Conservation (phyloP, 2,888 invertebrate species). For the Coenonympha arcania region DNA sequence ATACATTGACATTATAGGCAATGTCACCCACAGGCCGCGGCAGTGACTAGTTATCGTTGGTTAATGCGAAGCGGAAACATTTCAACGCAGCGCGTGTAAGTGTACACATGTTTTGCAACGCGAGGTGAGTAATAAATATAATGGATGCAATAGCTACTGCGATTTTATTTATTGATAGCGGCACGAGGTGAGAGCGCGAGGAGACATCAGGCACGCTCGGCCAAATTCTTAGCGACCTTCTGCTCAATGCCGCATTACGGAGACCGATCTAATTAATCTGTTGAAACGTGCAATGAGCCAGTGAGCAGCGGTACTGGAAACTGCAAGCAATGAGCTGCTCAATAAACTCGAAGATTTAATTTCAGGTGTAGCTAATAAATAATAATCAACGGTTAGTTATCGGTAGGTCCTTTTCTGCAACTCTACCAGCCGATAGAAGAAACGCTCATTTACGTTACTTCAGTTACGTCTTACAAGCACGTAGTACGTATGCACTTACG, state of each 20-base stretch:
- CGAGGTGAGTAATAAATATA: conserved; percentile 9
- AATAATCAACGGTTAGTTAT: too few species aligned
- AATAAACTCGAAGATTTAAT: not conserved
- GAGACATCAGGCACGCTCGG: conserved; percentile 61
- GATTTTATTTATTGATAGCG: conserved; percentile 15
- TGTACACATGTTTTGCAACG: conserved; percentile 1
- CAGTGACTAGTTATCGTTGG: conserved; percentile 4
- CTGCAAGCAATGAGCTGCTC: not conserved
- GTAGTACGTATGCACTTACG: too few species aligned
- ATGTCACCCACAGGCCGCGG: conserved; percentile 14
- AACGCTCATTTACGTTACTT: too few species aligned
- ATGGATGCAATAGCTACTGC: conserved; percentile 10
- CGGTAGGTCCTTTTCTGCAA: too few species aligned
- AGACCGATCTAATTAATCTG: conserved; percentile 45
- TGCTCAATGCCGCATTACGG: conserved; percentile 60
- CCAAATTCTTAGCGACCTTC: conserved; percentile 75
- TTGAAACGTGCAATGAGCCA: not conserved
- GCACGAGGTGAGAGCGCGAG: conserved; percentile 17
- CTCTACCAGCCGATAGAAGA: too few species aligned
- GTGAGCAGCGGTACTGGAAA: not conserved
- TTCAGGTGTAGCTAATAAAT: not conserved
- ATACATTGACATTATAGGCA: conserved; percentile 17
- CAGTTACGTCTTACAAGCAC: too few species aligned
- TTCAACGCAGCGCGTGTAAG: conserved; percentile 1
- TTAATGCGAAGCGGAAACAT: conserved; percentile 18